Evolutionary conservation across 53 echinoderm and acorn worm genomes (phyloP).

Genomic region (Patiria pectinifera): DNA sequence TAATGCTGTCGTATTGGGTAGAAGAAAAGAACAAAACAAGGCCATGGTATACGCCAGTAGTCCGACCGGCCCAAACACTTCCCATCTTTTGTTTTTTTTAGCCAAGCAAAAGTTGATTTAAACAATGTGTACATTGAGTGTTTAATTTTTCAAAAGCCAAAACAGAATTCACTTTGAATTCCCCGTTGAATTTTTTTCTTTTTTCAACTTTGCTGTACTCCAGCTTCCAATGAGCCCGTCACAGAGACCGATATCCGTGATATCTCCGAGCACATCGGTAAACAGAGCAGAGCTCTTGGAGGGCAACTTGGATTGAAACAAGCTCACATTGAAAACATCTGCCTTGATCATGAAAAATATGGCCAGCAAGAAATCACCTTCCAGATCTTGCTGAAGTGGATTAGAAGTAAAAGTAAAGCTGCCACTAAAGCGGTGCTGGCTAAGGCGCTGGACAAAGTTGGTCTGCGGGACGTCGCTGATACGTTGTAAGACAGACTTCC

Average conservation of each 20-base stretch:
- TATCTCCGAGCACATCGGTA: neutral
- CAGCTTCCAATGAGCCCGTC: slow-evolving; percentile 11
- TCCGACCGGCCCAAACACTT: too few species aligned
- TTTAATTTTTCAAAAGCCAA: too few species aligned
- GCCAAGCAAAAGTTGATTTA: too few species aligned
- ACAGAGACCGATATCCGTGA: neutral
- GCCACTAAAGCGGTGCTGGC: neutral
- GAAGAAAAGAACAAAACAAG: too few species aligned
- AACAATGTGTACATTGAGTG: too few species aligned
- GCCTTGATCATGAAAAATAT: neutral
- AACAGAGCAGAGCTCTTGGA: neutral
- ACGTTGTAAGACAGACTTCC: neutral
- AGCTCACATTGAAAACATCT: neutral
- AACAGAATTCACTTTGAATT: too few species aligned
- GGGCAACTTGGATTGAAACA: neutral
- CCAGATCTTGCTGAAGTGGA: slow-evolving; percentile 3
- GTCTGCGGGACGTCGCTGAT: neutral
- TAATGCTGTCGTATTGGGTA: too few species aligned
- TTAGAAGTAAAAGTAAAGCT: neutral
- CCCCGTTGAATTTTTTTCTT: neutral
- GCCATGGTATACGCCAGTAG: too few species aligned
- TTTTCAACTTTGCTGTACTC: neutral
- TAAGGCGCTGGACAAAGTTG: neutral
- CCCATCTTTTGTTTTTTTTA: too few species aligned
- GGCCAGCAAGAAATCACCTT: slow-evolving; percentile 10